Evolutionary conservation across 2,113 vertebrate genomes (phyloP).

Genomic region (Pipra filicauda): DNA sequence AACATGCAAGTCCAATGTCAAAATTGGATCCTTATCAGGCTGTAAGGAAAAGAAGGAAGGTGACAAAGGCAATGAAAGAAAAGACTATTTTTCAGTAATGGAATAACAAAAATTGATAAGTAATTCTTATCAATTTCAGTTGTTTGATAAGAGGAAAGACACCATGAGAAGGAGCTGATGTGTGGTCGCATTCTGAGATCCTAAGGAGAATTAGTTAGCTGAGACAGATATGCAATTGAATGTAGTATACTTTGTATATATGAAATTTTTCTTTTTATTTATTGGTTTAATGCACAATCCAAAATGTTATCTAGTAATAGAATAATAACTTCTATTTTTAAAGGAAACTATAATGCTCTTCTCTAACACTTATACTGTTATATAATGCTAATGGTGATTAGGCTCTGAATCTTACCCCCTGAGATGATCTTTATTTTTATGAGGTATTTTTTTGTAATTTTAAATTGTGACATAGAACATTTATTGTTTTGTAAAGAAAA

Average conservation of each 20-base stretch:
- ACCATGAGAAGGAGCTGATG: not conserved
- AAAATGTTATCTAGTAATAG: not conserved
- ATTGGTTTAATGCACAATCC: not conserved
- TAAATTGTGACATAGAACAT: not conserved
- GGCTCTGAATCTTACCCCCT: not conserved
- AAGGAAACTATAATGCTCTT: not conserved
- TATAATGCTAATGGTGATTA: not conserved
- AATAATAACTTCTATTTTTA: not conserved
- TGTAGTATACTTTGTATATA: not conserved
- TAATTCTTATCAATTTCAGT: not conserved
- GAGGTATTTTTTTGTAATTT: not conserved
- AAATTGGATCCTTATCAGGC: not conserved
- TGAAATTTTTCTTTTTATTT: not conserved
- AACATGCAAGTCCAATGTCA: not conserved
- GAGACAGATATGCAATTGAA: not conserved
- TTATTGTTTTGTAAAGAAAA: conserved; percentile 4
- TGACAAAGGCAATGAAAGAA: not conserved
- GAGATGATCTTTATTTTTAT: not conserved
- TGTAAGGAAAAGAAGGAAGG: not conserved
- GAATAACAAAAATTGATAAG: not conserved
- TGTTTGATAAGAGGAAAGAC: not conserved
- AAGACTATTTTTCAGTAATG: not conserved
- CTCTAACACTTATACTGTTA: not conserved
- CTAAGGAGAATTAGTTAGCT: not conserved
- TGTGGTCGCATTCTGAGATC: not conserved